A percentile compares a stretch with the other conserved stretches of the same genome.
Conservation (phyloP, 1,140 invertebrate genomes). For the Belonocnema kinseyi region DNA sequence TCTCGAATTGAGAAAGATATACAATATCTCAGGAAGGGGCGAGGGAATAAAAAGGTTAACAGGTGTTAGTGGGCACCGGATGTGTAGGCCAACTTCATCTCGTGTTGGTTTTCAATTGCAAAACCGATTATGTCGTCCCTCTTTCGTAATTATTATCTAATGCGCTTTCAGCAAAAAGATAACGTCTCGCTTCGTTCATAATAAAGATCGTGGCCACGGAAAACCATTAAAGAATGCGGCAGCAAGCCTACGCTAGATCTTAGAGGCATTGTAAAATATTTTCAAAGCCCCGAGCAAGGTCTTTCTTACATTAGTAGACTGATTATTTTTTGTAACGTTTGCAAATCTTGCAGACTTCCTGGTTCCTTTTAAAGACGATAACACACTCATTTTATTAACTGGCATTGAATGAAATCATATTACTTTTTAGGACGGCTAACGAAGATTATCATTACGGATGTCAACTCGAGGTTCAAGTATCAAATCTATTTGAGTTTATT, state of each 20-base stretch:
- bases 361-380: not conserved
- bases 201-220: constrained; percentile 7
- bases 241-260: constrained; percentile 12
- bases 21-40: not conserved
- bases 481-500: too few species aligned
- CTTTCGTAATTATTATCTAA: constrained; percentile 30
- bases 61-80: constrained; percentile 25
- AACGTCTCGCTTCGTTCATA: constrained; percentile 10
- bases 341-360: not conserved
- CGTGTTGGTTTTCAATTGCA: constrained; percentile 21
- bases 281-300: constrained; percentile 1
- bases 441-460: too few species aligned
- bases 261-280: constrained; percentile 6
- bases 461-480: too few species aligned
- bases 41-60: not conserved
- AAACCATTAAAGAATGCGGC: not conserved
- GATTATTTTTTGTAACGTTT: not conserved
- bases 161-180: not conserved
- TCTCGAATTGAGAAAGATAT: constrained; percentile 18
- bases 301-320: constrained; percentile 15
- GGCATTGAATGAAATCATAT: not conserved
- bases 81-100: constrained; percentile 21
- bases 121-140: not conserved
- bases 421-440: too few species aligned
- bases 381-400: not conserved